Conservation (phyloP, 2,797 vertebrate species). For the Urosaurus nigricauda region DNA sequence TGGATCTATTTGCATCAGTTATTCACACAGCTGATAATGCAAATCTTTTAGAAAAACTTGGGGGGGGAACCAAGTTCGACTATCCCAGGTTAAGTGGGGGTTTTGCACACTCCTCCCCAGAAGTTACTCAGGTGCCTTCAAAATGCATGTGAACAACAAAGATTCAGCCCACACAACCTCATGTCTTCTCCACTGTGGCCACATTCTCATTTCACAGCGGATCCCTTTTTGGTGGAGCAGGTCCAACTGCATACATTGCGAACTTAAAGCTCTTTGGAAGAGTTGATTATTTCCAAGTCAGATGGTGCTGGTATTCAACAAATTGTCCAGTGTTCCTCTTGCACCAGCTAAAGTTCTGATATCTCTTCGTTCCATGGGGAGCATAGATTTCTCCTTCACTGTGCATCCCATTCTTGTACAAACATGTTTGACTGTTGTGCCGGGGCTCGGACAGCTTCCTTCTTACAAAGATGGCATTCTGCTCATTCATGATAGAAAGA, state of each 20-base stretch:
- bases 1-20: too few species aligned
- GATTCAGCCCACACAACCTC: neutral
- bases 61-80: too few species aligned
- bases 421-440: neutral
- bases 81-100: too few species aligned
- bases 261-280: accelerated
- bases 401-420: neutral
- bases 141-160: too few species aligned
- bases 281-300: neutral
- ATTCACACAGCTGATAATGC: too few species aligned
- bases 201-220: neutral
- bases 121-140: too few species aligned
- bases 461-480: slow-evolving; percentile 1
- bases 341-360: slow-evolving; percentile 6
- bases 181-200: neutral
- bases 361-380: neutral
- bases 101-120: too few species aligned
- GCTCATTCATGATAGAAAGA: neutral
- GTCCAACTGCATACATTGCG: accelerated
- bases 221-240: neutral
- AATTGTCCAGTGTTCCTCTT: neutral
- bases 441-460: neutral
- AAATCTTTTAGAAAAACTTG: too few species aligned
- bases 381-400: neutral
- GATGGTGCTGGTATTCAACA: slow-evolving; percentile 9